Conservation (phyloP, 2,797 vertebrate species). For the Sebastes steindachneri region DNA sequence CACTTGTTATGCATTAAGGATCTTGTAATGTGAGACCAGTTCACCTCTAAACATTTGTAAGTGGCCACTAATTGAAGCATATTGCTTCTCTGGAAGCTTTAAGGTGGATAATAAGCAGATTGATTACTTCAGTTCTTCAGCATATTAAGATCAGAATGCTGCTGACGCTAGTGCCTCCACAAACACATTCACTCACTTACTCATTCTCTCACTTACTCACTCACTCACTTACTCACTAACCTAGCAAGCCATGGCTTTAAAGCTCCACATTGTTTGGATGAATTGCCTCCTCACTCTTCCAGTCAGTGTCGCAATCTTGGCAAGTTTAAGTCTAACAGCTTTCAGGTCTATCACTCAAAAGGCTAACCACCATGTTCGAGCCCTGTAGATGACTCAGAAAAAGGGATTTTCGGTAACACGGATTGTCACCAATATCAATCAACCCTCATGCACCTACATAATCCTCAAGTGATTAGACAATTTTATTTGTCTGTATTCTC, state of each 20-base stretch:
- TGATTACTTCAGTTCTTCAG: not conserved
- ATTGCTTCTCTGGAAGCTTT: not conserved
- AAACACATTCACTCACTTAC: not conserved
- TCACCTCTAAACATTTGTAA: not conserved
- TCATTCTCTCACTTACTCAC: too few relatives aligned
- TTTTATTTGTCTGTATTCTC: constrained; percentile 1
- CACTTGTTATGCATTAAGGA: not conserved
- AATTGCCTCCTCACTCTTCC: constrained; percentile 6
- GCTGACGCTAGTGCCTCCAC: not conserved
- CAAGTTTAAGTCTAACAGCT: constrained; percentile 26
- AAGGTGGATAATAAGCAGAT: not conserved
- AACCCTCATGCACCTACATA: not conserved
- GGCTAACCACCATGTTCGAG: not conserved
- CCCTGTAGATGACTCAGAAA: not conserved
- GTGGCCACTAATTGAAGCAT: not conserved
- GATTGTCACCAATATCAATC: not conserved
- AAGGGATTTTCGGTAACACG: not conserved
- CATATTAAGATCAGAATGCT: not conserved
- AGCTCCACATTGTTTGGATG: not conserved
- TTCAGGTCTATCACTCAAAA: constrained; percentile 24
- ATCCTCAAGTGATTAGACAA: not conserved
- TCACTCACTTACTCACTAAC: not conserved
- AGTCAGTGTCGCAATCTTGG: constrained; percentile 16
- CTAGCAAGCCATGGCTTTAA: not conserved
- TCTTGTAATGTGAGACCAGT: not conserved